A percentile compares a stretch with the other conserved stretches of the same genome.
phyloP scores from a whole-genome alignment of 1,140 invertebrate genomes.

The Asbolus verrucosus region DNA sequence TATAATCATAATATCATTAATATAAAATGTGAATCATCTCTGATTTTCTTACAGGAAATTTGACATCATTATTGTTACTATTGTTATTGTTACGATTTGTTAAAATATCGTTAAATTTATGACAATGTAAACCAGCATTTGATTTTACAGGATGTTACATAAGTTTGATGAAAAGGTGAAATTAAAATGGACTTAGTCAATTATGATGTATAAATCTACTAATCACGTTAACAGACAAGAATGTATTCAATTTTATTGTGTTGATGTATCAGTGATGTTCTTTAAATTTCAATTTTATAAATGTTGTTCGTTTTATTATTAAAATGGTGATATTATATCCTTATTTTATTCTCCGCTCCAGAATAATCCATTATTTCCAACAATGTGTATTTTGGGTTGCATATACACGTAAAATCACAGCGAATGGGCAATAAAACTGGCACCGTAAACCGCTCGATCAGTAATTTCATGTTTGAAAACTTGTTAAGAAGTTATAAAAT shows the following conservation, averaged over 20 bases:
- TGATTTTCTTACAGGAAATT: neutral
- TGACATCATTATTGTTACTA: no score
- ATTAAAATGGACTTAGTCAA: conserved; percentile 42
- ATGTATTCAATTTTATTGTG: conserved; percentile 41
- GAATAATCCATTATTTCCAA: no score
- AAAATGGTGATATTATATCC: conserved; percentile 41
- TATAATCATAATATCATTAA: conserved; percentile 34
- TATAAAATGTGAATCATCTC: conserved; percentile 22
- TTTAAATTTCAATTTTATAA: conserved; percentile 41
- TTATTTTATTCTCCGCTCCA: neutral
- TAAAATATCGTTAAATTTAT: neutral
- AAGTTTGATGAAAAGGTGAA: neutral
- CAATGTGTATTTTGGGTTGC: no score
- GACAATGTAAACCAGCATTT: neutral
- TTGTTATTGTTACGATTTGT: neutral
- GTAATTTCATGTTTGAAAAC: no score
- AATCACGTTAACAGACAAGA: conserved; percentile 7
- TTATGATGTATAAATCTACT: conserved; percentile 39
- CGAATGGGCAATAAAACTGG: no score
- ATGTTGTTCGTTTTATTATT: conserved; percentile 45
- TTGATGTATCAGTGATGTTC: conserved; percentile 43
- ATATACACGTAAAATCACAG: no score
- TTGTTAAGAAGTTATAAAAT: no score
- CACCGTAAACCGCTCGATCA: no score
- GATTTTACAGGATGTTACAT: neutral